Conservation (phyloP, 2,113 vertebrate species). For the Halichoerus grypus region DNA sequence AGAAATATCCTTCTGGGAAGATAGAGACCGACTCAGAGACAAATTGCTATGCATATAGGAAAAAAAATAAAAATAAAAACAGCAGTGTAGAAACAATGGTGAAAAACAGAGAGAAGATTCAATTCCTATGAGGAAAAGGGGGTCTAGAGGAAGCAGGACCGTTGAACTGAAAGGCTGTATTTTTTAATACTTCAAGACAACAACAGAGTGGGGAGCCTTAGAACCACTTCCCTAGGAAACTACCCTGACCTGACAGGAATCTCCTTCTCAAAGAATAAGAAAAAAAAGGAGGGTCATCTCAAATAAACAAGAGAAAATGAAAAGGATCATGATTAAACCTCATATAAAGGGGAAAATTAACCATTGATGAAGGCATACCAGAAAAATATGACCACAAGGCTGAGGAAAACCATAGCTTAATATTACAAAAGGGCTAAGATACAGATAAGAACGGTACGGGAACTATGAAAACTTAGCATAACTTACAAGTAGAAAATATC, state of each 20-base stretch:
- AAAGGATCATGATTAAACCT: not conserved
- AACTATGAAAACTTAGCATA: not conserved
- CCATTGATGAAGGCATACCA: not conserved
- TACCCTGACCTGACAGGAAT: not conserved
- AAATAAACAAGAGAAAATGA: not conserved
- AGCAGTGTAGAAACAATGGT: not conserved
- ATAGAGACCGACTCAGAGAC: not conserved
- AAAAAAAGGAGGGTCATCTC: not conserved
- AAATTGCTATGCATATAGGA: not conserved
- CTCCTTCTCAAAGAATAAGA: not conserved
- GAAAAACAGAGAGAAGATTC: not conserved
- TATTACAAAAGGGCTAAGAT: constrained; percentile 3
- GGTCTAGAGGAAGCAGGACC: not conserved
- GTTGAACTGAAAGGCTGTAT: not conserved
- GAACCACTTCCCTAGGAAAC: not conserved
- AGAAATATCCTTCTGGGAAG: not conserved
- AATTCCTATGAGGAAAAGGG: not conserved
- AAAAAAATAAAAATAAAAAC: not conserved
- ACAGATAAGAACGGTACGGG: not conserved
- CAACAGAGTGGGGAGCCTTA: not conserved
- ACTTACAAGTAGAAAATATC: not conserved
- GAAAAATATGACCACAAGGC: not conserved
- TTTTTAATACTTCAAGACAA: not conserved
- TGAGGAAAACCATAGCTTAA: not conserved
- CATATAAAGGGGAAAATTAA: not conserved